A percentile compares a stretch with the other conserved stretches of the same genome.
phyloP scores from a whole-genome alignment of 2,888 invertebrate species.

The Ethmia dodecea region DNA sequence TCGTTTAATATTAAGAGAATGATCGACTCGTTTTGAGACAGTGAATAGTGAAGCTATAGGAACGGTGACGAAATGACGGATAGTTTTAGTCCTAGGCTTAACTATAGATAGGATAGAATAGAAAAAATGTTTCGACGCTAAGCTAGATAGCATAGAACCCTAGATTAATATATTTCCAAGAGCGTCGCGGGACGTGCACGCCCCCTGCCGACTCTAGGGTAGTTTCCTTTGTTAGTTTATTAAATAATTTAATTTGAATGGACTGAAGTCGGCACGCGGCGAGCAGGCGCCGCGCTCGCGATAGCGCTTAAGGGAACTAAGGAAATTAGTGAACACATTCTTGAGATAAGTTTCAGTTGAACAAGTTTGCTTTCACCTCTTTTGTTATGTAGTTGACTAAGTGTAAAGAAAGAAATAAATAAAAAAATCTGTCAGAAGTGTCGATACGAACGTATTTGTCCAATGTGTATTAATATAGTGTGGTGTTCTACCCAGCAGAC shows the following conservation, averaged over 20 bases:
- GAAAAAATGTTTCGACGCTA: conserved; percentile 73
- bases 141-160: conserved; percentile 68
- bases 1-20: conserved; percentile 64
- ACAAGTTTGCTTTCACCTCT: conserved; percentile 75
- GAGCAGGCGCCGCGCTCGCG: conserved; percentile 35
- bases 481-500: conserved; percentile 76
- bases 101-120: conserved; percentile 73
- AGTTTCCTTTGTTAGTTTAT: conserved; percentile 76
- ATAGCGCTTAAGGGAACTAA: conserved; percentile 44
- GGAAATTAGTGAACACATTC: conserved; percentile 65
- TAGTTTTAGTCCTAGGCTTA: conserved; percentile 65
- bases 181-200: conserved; percentile 39
- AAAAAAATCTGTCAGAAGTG: conserved; percentile 61
- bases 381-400: conserved; percentile 76
- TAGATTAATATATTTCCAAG: conserved; percentile 61
- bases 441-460: conserved; percentile 75
- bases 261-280: conserved; percentile 59
- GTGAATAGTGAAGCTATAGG: conserved; percentile 54
- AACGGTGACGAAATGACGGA: conserved; percentile 54
- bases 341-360: conserved; percentile 69
- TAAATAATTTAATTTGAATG: conserved; percentile 76
- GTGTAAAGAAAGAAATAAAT: conserved; percentile 72
- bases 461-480: conserved; percentile 75
- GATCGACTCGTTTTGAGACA: conserved; percentile 50
- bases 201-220: conserved; percentile 55